Evolutionary conservation across 2,797 vertebrate species (phyloP).

Genomic region (Alca torda): DNA sequence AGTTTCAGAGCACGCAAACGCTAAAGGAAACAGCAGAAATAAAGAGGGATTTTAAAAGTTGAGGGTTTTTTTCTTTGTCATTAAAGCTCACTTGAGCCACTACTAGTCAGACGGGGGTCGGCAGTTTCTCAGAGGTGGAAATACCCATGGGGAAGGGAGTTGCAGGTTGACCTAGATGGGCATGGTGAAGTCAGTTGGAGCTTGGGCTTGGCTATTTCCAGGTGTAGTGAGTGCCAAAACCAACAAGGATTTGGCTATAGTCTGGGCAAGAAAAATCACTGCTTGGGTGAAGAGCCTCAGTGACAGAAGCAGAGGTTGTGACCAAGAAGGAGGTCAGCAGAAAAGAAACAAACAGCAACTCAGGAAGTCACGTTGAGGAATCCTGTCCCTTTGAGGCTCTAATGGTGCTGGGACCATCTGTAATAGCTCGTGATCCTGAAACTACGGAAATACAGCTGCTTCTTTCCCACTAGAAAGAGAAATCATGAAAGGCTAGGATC

Average conservation of each 20-base stretch:
- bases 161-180: neutral
- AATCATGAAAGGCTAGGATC: neutral
- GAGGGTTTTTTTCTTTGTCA: neutral
- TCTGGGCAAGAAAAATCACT: neutral
- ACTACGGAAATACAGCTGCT: neutral
- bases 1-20: neutral
- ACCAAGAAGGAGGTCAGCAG: neutral
- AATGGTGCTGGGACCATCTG: neutral
- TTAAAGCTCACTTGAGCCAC: neutral
- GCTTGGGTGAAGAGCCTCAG: neutral
- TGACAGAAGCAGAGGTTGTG: neutral
- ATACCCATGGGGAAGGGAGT: neutral
- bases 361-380: neutral
- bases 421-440: neutral
- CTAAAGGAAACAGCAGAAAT: neutral
- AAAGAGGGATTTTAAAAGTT: neutral
- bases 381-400: rapidly evolving
- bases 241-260: neutral
- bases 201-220: neutral
- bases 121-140: neutral
- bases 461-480: neutral
- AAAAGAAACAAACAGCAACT: neutral
- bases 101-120: neutral
- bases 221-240: neutral
- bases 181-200: neutral